Conservation (phyloP, 2,797 vertebrate species). For the Clarias fuscus region DNA sequence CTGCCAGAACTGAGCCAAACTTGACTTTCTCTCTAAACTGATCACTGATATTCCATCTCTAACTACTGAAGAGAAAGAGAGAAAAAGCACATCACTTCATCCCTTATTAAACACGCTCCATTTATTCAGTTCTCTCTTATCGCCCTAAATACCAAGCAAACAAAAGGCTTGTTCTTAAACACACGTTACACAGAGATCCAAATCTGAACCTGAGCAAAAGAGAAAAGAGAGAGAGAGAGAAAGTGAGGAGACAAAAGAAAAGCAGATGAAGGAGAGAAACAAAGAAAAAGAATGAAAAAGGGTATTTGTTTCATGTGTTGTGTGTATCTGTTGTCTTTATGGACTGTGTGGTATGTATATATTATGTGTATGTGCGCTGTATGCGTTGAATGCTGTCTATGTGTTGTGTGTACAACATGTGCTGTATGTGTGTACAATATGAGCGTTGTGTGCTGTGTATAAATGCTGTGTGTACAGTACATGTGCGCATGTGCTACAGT, state of each 20-base stretch:
- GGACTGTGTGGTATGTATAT: background rate
- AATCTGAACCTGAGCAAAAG: conserved; percentile 1
- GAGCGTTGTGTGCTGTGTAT: too few relatives aligned
- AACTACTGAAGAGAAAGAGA: conserved; percentile 52
- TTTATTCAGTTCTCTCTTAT: conserved; percentile 21
- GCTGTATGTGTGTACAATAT: background rate
- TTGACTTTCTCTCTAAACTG: conserved; percentile 54
- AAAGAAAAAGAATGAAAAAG: background rate
- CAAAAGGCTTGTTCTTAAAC: background rate
- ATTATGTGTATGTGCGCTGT: background rate
- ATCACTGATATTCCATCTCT: conserved; percentile 59
- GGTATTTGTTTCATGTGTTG: background rate
- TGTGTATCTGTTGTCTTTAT: background rate
- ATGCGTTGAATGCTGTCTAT: background rate
- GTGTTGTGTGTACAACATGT: too few relatives aligned
- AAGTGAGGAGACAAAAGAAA: background rate
- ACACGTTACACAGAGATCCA: background rate
- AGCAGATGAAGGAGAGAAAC: background rate
- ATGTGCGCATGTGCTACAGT: background rate
- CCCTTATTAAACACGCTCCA: conserved; percentile 27
- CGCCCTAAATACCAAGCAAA: background rate
- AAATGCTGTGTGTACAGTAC: too few relatives aligned
- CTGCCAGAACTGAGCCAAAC: conserved; percentile 61
- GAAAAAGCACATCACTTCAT: conserved; percentile 21
- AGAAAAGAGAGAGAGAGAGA: background rate